Base-by-base conservation (phyloP, 1,140 invertebrate species). In the Drosophila murphyi region DNA sequence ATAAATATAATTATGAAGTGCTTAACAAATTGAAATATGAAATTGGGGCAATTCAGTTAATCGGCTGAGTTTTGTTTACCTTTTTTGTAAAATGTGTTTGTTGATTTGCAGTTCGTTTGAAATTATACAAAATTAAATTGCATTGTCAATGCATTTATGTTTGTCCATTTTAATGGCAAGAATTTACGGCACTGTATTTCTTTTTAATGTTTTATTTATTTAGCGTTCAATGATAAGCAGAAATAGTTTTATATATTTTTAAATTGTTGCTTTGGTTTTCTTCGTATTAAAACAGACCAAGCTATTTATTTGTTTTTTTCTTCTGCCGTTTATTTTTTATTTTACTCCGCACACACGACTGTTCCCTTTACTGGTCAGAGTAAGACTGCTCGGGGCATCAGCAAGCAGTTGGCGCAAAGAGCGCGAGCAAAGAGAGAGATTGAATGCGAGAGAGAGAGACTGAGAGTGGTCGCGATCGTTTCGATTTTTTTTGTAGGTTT, bases 111-210 rank as follows among this genome's bases (percentile, higher is more conserved):
- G 41, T 63, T 34, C 28, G 41, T 41, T 47, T 39, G 57, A 47
- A 54, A 60, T 8, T 57, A 50, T 32, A 56, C n/a, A 74, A 65
- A 74, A 56, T 70, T 57, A 75, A 64, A 75, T 71, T 43, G 64
- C 59, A 73, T 73, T 69, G 72, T 70, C 67, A 76, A 64, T 72
- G 10, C 60, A 65, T 72, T 76, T 76, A 64, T 76, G 61, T 65
- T 61, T 76, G 73, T 76, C 62, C 73, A 76, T 76, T 76, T 72
- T 76, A 55, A 72, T 43, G 56, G 69, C 65, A 56, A 50, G 37
- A 43, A 37, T 63, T 39, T 48, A 35, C 20, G 20, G 20, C 57
- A 51, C 48, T 20, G 7, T 37, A 54, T n/a, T 39, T 45, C 28
- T 48, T 12, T 34, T 37, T n/a, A 37, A 7, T 39, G 29, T 57